phyloP scores from a whole-genome alignment of 2,797 vertebrate species.

The Valencia hispanica region DNA sequence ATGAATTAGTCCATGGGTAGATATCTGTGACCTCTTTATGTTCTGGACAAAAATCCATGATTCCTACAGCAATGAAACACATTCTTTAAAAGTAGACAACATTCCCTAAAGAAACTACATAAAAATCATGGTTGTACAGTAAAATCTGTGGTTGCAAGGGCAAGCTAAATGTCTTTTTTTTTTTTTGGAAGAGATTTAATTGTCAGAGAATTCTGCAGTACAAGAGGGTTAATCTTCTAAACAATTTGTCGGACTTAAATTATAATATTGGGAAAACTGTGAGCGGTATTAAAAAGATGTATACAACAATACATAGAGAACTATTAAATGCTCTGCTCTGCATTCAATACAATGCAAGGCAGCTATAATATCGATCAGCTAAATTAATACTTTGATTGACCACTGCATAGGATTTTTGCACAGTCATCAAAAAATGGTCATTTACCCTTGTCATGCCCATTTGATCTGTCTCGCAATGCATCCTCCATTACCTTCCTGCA shows the following conservation, averaged over 20 bases:
- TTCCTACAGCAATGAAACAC: background rate
- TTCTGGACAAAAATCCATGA: background rate
- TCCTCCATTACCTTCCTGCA: constrained; percentile 12
- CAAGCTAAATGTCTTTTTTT: background rate
- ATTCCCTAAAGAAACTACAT: background rate
- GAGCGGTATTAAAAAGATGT: background rate
- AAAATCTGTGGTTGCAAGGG: background rate
- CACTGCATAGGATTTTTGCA: constrained; percentile 1
- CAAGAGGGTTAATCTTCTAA: background rate
- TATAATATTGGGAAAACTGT: background rate
- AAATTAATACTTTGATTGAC: background rate
- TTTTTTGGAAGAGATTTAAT: background rate
- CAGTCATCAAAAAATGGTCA: constrained; percentile 20
- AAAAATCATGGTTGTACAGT: background rate
- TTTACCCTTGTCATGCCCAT: constrained; percentile 7
- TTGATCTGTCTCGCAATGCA: constrained; percentile 18
- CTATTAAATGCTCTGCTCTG: background rate
- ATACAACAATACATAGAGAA: background rate
- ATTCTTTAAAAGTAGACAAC: background rate
- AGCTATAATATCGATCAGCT: background rate
- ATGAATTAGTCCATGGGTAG: background rate
- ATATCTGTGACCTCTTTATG: background rate
- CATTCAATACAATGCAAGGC: background rate
- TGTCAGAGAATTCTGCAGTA: background rate
- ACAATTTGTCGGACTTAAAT: background rate